Conservation (phyloP, 2,113 vertebrate species). For the Menidia beryllina region DNA sequence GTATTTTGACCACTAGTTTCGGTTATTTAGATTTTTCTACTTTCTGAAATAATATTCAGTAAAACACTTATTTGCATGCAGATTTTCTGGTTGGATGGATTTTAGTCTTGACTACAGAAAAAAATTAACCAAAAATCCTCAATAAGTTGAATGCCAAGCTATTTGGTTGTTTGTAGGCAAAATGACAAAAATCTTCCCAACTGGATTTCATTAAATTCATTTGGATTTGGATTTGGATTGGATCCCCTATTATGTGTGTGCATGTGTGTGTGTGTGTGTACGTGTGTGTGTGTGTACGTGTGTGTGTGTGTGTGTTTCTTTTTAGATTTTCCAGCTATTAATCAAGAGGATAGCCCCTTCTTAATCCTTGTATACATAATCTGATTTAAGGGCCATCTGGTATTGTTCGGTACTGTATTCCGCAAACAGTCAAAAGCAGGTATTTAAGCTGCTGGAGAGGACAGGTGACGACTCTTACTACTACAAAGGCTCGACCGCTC, state of each 20-base stretch:
- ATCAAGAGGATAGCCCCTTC: slow-evolving; percentile 5
- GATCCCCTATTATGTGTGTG: no score
- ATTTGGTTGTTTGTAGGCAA: not conserved
- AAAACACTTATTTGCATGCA: not conserved
- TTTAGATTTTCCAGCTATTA: slow-evolving; percentile 10
- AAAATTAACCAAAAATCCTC: not conserved
- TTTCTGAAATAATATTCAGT: not conserved
- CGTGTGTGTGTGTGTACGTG: no score
- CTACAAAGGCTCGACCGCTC: not conserved
- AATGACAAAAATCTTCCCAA: not conserved
- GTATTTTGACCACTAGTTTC: not conserved
- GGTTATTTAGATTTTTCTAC: not conserved
- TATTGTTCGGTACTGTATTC: slow-evolving; percentile 14
- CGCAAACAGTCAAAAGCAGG: slow-evolving; percentile 3
- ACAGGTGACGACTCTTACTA: slow-evolving; percentile 28
- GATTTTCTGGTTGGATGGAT: not conserved
- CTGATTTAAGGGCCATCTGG: slow-evolving; percentile 20
- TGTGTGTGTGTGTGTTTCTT: not conserved
- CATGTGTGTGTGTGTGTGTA: no score
- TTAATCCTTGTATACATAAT: slow-evolving; percentile 11
- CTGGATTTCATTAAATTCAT: not conserved
- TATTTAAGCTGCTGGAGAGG: slow-evolving; percentile 1
- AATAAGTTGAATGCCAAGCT: not conserved
- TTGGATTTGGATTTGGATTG: no score
- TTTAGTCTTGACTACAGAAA: not conserved